Percentiles rank a stretch among this genome's conserved stretches.
phyloP scores from a whole-genome alignment of 2,888 invertebrate genomes.

The Agriopis leucophaearia region DNA sequence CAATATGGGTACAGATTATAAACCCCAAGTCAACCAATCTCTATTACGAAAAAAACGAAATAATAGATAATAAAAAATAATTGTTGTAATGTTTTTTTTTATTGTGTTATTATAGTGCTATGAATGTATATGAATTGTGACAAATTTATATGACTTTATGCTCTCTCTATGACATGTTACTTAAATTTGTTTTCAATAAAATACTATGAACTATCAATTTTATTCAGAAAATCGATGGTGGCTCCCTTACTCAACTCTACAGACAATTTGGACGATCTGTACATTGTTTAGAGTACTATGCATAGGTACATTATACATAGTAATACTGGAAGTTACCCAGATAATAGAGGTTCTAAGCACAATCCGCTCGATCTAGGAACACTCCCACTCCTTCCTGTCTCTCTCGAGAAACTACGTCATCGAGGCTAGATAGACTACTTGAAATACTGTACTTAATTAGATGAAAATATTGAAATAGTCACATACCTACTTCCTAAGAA shows the following conservation, averaged over 20 bases:
- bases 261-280: background rate
- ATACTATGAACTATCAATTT: background rate
- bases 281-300: background rate
- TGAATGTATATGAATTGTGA: too few relatives aligned
- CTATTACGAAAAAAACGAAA: too few relatives aligned
- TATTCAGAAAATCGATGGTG: background rate
- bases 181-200: background rate
- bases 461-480: background rate
- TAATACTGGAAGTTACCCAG: constrained; percentile 16
- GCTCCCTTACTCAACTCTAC: background rate
- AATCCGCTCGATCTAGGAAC: constrained; percentile 37
- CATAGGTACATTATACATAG: background rate
- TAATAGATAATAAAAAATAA: too few relatives aligned
- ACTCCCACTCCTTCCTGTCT: constrained; percentile 54
- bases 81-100: too few relatives aligned
- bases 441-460: background rate
- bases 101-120: too few relatives aligned
- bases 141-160: too few relatives aligned
- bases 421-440: constrained; percentile 25
- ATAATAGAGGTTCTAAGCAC: constrained; percentile 16
- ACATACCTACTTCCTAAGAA: background rate
- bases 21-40: too few relatives aligned
- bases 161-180: too few relatives aligned
- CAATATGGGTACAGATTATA: too few relatives aligned
- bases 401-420: constrained; percentile 49